Evolutionary conservation across 1,140 invertebrate species (phyloP).

Genomic region (Drosophila bipectinata): DNA sequence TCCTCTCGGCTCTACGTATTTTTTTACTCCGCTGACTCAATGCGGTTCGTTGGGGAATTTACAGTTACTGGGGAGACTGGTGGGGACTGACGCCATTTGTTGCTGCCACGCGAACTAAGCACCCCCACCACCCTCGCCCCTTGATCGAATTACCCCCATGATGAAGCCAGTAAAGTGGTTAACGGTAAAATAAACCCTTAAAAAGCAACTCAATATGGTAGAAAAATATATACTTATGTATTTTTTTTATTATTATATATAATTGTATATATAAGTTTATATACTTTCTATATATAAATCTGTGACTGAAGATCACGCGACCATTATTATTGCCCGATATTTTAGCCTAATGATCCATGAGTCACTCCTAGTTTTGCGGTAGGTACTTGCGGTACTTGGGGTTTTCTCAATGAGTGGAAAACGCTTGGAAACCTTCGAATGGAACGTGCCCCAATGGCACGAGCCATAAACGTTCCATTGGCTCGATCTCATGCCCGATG

Average conservation of each 20-base stretch:
- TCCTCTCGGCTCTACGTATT: background rate
- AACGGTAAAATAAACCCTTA: conserved; percentile 34
- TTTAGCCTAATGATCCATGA: conserved; percentile 27
- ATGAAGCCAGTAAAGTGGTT: conserved; percentile 32
- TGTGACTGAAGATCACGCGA: conserved; percentile 13
- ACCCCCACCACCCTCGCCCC: background rate
- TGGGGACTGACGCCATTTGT: conserved; percentile 3
- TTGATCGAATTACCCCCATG: conserved; percentile 24
- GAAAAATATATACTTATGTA: background rate
- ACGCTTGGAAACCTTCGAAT: conserved; percentile 28
- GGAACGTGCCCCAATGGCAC: conserved; percentile 11
- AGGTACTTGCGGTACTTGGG: conserved; percentile 14
- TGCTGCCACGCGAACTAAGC: conserved; percentile 1
- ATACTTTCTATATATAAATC: background rate
- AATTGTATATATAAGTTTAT: background rate
- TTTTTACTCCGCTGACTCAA: conserved; percentile 49
- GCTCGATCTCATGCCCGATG: background rate
- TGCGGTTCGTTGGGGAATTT: conserved; percentile 22
- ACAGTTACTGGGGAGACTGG: conserved; percentile 45
- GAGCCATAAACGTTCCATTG: background rate
- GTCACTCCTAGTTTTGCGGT: conserved; percentile 12
- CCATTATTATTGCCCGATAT: conserved; percentile 22
- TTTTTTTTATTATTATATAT: background rate
- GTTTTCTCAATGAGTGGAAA: conserved; percentile 29
- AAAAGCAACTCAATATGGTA: conserved; percentile 29